phyloP scores from a whole-genome alignment of 2,797 vertebrate genomes.

The Orestias chungarensis region DNA sequence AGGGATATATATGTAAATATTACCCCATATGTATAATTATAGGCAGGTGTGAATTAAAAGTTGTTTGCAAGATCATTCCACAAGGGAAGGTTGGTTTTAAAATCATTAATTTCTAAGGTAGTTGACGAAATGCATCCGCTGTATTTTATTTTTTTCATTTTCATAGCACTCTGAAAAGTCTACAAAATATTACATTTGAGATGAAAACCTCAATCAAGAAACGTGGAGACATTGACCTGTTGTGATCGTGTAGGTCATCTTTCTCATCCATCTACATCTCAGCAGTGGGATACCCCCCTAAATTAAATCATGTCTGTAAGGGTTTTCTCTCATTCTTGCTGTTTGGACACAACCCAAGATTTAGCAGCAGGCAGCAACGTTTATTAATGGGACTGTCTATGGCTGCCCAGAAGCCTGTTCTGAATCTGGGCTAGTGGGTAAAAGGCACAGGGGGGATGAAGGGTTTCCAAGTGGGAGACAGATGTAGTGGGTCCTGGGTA shows the following conservation, averaged over 20 bases:
- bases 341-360: constrained; percentile 51
- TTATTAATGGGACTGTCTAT: constrained; percentile 72
- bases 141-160: background rate
- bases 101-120: background rate
- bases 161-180: background rate
- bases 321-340: constrained; percentile 48
- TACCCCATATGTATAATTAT: background rate
- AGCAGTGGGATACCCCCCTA: constrained; percentile 55
- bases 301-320: constrained; percentile 70
- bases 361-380: constrained; percentile 62
- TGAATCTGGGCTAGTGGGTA: constrained; percentile 72
- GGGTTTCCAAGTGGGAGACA: constrained; percentile 50
- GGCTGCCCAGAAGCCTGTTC: constrained; percentile 54
- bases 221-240: background rate
- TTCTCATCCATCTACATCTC: constrained; percentile 28
- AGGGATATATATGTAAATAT: background rate
- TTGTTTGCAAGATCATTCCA: background rate
- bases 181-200: background rate
- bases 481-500: constrained; percentile 49
- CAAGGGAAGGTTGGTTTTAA: background rate
- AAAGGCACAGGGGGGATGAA: constrained; percentile 52
- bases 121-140: background rate
- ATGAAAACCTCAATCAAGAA: constrained; percentile 2
- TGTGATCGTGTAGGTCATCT: constrained; percentile 11
- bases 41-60: background rate